Base-by-base conservation (phyloP, 2,113 vertebrate genomes). In the Hypomesus transpacificus region DNA sequence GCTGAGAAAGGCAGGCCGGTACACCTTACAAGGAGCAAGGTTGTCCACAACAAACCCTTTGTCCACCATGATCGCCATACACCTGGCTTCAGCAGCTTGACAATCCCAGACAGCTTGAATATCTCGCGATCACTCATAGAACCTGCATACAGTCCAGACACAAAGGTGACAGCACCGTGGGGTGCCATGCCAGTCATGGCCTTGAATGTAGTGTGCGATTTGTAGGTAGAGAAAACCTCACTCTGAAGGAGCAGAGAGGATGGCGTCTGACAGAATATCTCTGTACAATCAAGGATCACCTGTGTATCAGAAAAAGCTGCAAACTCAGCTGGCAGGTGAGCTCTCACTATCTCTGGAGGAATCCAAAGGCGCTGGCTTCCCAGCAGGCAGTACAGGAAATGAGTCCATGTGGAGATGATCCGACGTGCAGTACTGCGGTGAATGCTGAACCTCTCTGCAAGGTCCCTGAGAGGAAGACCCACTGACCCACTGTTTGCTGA, bases 1-100 rank as follows among this genome's bases (percentile, higher is more conserved):
- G n/a, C n/a, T n/a, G n/a, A n/a, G n/a, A n/a, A n/a, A n/a, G n/a
- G n/a, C n/a, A n/a, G n/a, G n/a, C n/a, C n/a, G n/a, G n/a, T n/a
- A n/a, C n/a, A n/a, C n/a, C n/a, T n/a, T n/a, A n/a, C n/a, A n/a
- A n/a, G n/a, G n/a, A 21, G 65, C 61, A 21, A 65, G 56, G 57
- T 66, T 68, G 8, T 77, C 68, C 34, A 77, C 51, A 46, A 68
- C 28, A 20, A 76, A 80, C 71, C 79, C n/a, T 16, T 74, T 75
- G 52, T 81, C 52, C 4, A 71, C 75, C 68, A 75, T 81, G 14
- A 77, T 66, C 16, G 66, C 69, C 68, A 65, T 73, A n/a, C 60
- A n/a, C n/a, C 75, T 26, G 65, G 39, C 6, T 18, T 61, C 0
- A 73, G 65, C 14, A 66, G 18, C 5, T 63, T 39, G 9, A 56